Evolutionary conservation across 92 coral and sea anemone species (phyloP).

Genomic region (Scolanthus callimorphus): DNA sequence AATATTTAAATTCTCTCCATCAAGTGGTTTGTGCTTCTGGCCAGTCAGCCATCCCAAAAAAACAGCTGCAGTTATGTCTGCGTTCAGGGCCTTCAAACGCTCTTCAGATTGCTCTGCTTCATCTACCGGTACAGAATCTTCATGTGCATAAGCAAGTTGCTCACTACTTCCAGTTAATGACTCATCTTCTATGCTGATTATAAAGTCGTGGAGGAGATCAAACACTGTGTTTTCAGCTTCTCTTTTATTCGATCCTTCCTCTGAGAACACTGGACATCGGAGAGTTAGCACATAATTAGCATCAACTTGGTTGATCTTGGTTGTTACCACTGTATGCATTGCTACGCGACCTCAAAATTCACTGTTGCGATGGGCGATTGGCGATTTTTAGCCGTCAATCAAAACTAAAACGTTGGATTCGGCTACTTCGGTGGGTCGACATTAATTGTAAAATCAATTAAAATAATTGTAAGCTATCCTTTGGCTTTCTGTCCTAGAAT

Average conservation of each 20-base stretch:
- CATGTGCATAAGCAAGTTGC: conserved; percentile 36
- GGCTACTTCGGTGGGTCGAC: too few species aligned
- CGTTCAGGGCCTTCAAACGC: conserved; percentile 9
- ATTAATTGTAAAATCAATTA: too few species aligned
- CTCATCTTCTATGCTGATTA: conserved; percentile 30
- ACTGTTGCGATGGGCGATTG: too few species aligned
- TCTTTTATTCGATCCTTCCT: conserved; percentile 37
- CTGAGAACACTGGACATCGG: conserved; percentile 39
- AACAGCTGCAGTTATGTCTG: conserved; percentile 45
- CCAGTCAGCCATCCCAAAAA: conserved; percentile 63
- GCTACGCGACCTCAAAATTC: too few species aligned
- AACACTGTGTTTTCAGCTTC: conserved; percentile 39
- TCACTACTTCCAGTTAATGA: conserved; percentile 31
- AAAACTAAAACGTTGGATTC: too few species aligned
- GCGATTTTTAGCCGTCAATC: too few species aligned
- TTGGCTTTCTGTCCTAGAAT: too few species aligned
- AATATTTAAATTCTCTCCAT: conserved; percentile 23
- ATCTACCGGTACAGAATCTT: conserved; percentile 23
- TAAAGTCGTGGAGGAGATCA: conserved; percentile 52
- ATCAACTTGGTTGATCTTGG: too few species aligned
- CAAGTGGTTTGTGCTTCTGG: conserved; percentile 34
- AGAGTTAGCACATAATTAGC: conserved; percentile 56
- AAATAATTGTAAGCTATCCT: too few species aligned
- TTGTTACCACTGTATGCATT: too few species aligned
- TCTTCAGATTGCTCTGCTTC: conserved; percentile 23